Conservation (phyloP, 2,888 invertebrate genomes). For the Lingula anatina region DNA sequence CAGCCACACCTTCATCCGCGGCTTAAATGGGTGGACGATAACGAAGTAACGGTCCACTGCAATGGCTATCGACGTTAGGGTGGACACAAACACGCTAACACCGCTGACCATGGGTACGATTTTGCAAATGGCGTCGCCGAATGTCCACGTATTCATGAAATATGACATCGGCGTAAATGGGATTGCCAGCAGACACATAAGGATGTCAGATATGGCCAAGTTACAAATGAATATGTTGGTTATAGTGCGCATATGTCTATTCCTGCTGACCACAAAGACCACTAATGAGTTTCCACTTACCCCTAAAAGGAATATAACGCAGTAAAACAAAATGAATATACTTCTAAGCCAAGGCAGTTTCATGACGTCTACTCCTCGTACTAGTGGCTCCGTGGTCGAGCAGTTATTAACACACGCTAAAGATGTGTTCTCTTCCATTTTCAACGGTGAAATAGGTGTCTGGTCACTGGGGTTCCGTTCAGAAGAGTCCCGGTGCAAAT, state of each 20-base stretch:
- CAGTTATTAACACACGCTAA: too few species aligned
- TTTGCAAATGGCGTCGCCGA: slow-evolving; percentile 86
- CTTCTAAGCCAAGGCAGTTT: slow-evolving; percentile 26
- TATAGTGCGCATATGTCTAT: slow-evolving; percentile 94
- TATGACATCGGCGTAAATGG: slow-evolving; percentile 95
- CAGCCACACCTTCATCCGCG: slow-evolving; percentile 81
- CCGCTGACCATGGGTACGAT: slow-evolving; percentile 77
- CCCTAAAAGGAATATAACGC: slow-evolving; percentile 79
- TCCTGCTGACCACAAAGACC: slow-evolving; percentile 87
- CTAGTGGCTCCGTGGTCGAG: too few species aligned
- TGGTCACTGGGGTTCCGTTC: too few species aligned
- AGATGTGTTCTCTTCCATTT: too few species aligned
- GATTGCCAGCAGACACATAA: slow-evolving; percentile 87
- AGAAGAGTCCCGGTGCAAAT: neutral
- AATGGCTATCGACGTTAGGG: slow-evolving; percentile 92
- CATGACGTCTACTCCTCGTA: too few species aligned
- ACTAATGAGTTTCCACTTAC: slow-evolving; percentile 62
- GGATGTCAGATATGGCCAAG: slow-evolving; percentile 88
- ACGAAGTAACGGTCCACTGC: slow-evolving; percentile 96
- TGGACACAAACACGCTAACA: slow-evolving; percentile 94
- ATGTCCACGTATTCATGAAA: slow-evolving; percentile 85
- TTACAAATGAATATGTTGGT: slow-evolving; percentile 97
- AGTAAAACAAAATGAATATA: slow-evolving; percentile 59
- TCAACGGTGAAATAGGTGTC: too few species aligned
- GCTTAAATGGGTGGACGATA: slow-evolving; percentile 91